These are phyloP conservation scores for Sphaeramia orbicularis DNA, from an alignment of 2,797 vertebrate species.

Conservation along the genomic window DNA sequence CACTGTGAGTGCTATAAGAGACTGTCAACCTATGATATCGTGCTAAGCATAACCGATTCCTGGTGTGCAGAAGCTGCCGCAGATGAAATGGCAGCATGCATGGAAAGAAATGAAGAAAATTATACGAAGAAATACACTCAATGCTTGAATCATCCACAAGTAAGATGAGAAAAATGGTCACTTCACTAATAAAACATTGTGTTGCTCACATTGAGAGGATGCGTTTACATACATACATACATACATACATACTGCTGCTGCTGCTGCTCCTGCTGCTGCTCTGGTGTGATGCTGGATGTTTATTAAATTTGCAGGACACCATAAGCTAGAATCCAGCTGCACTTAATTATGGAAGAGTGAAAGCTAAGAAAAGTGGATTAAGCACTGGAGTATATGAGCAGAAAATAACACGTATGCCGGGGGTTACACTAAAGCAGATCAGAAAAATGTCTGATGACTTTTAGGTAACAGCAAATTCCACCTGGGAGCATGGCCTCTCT, in stretches of 20 bases:
- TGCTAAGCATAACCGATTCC: conserved; percentile 63
- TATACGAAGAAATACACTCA: conserved; percentile 59
- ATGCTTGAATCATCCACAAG: conserved; percentile 48
- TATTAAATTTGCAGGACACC: conserved; percentile 38
- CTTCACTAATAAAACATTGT: conserved; percentile 33
- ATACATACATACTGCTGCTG: neutral
- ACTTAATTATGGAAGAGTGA: conserved; percentile 18
- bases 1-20: conserved; percentile 66
- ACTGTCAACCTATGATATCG: conserved; percentile 62
- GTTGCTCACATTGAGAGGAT: conserved; percentile 1
- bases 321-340: conserved; percentile 7
- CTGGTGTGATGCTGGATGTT: conserved; percentile 23
- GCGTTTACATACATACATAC: neutral
- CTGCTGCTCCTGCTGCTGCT: conserved; percentile 21
- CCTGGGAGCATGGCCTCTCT: conserved; percentile 22
- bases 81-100: conserved; percentile 57
- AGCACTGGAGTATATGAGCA: conserved; percentile 15
- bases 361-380: conserved; percentile 19
- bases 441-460: conserved; percentile 1
- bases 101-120: conserved; percentile 48
- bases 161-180: conserved; percentile 46
- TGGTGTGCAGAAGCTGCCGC: conserved; percentile 56
- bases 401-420: conserved; percentile 8
- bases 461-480: conserved; percentile 19
- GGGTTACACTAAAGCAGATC: conserved; percentile 8